Base-by-base conservation (phyloP, 2,113 vertebrate species). In the Mobula hypostoma region DNA sequence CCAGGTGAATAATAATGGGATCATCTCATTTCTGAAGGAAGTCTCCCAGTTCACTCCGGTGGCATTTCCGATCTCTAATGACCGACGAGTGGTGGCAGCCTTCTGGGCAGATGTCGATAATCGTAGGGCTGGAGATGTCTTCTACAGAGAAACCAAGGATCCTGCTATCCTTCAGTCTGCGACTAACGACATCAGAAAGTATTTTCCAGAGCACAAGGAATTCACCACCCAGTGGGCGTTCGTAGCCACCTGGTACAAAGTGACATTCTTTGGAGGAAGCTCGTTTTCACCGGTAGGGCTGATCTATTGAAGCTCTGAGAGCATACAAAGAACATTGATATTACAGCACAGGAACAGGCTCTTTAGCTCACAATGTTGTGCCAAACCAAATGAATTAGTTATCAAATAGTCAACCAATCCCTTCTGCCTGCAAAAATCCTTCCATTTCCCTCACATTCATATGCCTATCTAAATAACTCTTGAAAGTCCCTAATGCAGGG, bases 21-120 rank as follows among this genome's bases (percentile, higher is more conserved):
- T 99, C 82, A 97, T 99, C 94, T 99, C 99, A 61, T 99, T 99
- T 96, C 97, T 99, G 95, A 98, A 98, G 94, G 99, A 99, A 94
- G 99, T 99, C 12, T 99, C 99, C 61, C 98, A 99, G 96, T 99
- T 99, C 96, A 99, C 99, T 0, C 98, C 99, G 0, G 98, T 98
- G 90, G 99, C 98, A 82, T 99, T 99, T 95, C 99, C 99, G 6
- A 98, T 99, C n/a, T 98, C 98, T 82, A 98, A 98, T 66, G 99
- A 99, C 96, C 97, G 99, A 12, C 97, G 98, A 0, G 98, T 98
- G 3, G 98, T 99, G 78, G 98, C 99, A 0, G 98, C 99, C 0
- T 99, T 99, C 97, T 99, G 99, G 99, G 98, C 99, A 0, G 99
- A 99, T 0, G 98, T 99, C 94, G 99, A 99, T 96, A 99, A 99